These are phyloP conservation scores for Pluvialis apricaria DNA, from an alignment of 2,113 vertebrate genomes.

Conservation along the genomic window DNA sequence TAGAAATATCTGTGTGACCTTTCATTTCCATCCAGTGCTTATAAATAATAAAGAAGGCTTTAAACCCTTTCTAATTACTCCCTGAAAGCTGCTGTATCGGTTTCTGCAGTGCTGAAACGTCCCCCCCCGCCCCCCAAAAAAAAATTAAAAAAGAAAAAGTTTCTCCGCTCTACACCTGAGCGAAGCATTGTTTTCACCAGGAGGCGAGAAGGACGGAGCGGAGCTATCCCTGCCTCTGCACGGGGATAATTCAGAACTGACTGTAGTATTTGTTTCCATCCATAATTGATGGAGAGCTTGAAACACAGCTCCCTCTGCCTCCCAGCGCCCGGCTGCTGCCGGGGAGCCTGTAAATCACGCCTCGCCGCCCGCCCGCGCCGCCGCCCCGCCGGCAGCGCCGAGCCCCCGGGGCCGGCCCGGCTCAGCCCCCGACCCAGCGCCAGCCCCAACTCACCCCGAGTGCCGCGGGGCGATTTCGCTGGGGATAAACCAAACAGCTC, in stretches of 20 bases:
- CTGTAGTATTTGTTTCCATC: constrained; percentile 71
- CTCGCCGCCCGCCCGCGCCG: not conserved
- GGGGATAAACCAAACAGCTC: not conserved
- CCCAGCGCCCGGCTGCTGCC: constrained; percentile 18
- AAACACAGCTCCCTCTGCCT: constrained; percentile 45
- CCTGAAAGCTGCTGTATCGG: not conserved
- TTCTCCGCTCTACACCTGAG: constrained; percentile 44
- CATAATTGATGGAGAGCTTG: constrained; percentile 66
- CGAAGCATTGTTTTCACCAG: not conserved
- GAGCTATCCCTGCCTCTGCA: not conserved
- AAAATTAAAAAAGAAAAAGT: constrained; percentile 37
- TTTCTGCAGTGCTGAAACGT: not conserved
- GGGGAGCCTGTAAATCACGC: constrained; percentile 28
- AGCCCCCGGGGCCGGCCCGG: not conserved
- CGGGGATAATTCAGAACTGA: constrained; percentile 37
- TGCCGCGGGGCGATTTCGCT: not conserved
- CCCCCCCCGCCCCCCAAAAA: not conserved
- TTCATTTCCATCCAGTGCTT: constrained; percentile 10
- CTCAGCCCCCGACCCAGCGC: not conserved
- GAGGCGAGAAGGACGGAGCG: not conserved
- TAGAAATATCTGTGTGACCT: constrained; percentile 6
- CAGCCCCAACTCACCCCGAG: not conserved
- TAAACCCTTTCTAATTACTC: constrained; percentile 7
- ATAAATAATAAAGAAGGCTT: constrained; percentile 6
- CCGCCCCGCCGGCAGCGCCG: not conserved